Evolutionary conservation across 2,113 vertebrate genomes (phyloP).

Genomic region (Todiramphus chloris): DNA sequence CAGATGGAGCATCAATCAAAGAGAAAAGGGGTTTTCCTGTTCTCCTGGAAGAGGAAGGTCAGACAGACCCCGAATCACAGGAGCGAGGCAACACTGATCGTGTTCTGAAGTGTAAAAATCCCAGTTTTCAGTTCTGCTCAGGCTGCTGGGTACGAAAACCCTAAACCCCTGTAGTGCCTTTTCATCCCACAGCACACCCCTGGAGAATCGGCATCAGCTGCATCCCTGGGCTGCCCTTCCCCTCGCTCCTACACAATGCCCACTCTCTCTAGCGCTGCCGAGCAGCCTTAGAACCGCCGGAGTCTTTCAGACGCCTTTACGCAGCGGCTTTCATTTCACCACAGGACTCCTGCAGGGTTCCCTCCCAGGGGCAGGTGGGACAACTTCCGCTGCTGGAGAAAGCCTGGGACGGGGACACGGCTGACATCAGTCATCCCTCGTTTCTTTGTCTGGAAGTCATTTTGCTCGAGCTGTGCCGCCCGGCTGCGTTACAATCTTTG

Average conservation of each 20-base stretch:
- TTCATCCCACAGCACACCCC: accelerated
- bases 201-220: accelerated
- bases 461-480: background rate
- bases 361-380: background rate
- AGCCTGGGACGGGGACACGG: background rate
- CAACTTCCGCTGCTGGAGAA: background rate
- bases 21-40: background rate
- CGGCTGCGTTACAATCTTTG: background rate
- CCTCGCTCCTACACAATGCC: background rate
- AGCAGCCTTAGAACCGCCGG: background rate
- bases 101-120: background rate
- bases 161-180: background rate
- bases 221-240: background rate
- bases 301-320: background rate
- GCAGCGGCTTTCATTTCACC: background rate
- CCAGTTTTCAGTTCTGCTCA: background rate
- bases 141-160: background rate
- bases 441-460: background rate
- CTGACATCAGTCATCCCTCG: background rate
- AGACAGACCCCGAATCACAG: background rate
- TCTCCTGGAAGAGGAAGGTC: background rate
- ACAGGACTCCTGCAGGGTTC: background rate
- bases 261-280: background rate
- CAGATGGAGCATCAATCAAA: background rate
- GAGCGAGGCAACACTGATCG: accelerated